Percentiles rank a stretch among this genome's conserved stretches.
Evolutionary conservation across 2,888 invertebrate genomes (phyloP).

Genomic region (Theretra japonica): DNA sequence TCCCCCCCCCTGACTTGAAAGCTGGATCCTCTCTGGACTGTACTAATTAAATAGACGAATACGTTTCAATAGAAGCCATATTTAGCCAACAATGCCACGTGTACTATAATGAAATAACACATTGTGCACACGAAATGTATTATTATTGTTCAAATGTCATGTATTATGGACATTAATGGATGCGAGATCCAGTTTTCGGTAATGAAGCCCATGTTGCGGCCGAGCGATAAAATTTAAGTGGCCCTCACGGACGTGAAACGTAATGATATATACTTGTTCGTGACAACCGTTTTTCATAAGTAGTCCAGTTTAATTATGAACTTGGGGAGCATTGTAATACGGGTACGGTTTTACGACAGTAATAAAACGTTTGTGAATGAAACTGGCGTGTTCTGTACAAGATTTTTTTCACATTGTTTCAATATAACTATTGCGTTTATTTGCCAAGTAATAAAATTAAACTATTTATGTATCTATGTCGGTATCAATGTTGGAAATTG

Average conservation of each 20-base stretch:
- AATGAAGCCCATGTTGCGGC: slow-evolving; percentile 57
- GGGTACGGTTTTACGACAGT: not conserved
- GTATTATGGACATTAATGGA: slow-evolving; percentile 49
- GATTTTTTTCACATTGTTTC: not conserved
- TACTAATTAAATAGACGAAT: no score
- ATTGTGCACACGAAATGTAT: slow-evolving; percentile 23
- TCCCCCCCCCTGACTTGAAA: no score
- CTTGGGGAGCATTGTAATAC: slow-evolving; percentile 28
- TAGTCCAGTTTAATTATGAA: slow-evolving; percentile 21
- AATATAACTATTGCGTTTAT: not conserved
- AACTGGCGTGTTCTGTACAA: not conserved
- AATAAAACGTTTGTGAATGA: slow-evolving; percentile 12
- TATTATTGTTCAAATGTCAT: slow-evolving; percentile 30
- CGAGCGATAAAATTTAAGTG: slow-evolving; percentile 62
- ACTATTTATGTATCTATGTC: no score
- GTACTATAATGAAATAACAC: slow-evolving; percentile 1
- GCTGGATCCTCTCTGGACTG: no score
- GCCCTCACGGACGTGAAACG: slow-evolving; percentile 51
- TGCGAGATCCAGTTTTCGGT: slow-evolving; percentile 48
- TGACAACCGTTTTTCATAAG: slow-evolving; percentile 24
- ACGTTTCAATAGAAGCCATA: no score
- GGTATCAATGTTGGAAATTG: no score
- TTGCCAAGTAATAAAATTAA: no score
- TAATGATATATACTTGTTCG: slow-evolving; percentile 33
- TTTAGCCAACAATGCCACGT: not conserved